phyloP scores from a whole-genome alignment of 1,140 invertebrate genomes.

The Catajapyx aquilonaris region DNA sequence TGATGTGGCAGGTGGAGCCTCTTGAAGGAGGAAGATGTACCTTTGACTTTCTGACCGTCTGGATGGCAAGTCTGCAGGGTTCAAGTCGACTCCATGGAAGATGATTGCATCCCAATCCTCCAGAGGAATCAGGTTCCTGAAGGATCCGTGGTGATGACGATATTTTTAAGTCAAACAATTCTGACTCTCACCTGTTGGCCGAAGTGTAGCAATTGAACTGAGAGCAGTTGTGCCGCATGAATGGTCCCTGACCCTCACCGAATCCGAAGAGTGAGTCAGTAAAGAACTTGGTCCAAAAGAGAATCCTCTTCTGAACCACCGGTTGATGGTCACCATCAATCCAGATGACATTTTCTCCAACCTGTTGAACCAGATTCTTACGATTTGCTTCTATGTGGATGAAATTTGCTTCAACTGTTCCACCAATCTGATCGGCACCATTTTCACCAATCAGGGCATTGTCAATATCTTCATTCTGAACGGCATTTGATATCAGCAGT shows the following conservation, averaged over 20 bases:
- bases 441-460: too few species aligned
- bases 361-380: too few species aligned
- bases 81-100: slow-evolving; percentile 11
- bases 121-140: slow-evolving; percentile 1
- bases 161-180: too few species aligned
- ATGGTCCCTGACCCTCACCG: neutral
- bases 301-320: too few species aligned
- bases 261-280: neutral
- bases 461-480: too few species aligned
- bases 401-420: too few species aligned
- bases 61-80: slow-evolving; percentile 10
- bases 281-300: neutral
- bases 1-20: slow-evolving; percentile 10
- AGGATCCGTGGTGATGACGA: too few species aligned
- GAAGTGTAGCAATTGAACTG: neutral
- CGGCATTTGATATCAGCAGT: too few species aligned
- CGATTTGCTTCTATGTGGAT: too few species aligned
- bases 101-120: slow-evolving; percentile 12
- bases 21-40: slow-evolving; percentile 13
- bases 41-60: slow-evolving; percentile 9
- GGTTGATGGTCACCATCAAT: too few species aligned
- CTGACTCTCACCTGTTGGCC: slow-evolving; percentile 3
- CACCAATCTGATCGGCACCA: too few species aligned
- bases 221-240: neutral
- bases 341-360: too few species aligned